Evolutionary conservation across 2,888 invertebrate genomes (phyloP).

Genomic region (Coremacera marginata): DNA sequence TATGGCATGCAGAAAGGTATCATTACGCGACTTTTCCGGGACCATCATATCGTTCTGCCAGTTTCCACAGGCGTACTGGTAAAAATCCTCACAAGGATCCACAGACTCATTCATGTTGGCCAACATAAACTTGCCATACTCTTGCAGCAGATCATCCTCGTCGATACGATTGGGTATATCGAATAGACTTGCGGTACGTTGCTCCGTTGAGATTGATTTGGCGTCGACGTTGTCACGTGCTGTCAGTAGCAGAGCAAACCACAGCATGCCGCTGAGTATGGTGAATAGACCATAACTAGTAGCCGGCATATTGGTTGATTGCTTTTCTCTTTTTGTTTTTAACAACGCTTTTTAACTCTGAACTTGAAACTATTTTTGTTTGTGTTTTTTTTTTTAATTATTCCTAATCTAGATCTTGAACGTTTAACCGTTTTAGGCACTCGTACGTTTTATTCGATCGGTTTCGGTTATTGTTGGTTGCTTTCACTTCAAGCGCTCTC

Average conservation of each 20-base stretch:
- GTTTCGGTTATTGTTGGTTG: neutral
- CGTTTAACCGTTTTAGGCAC: neutral
- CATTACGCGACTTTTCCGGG: constrained; percentile 52
- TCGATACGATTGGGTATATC: constrained; percentile 52
- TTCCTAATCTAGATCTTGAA: neutral
- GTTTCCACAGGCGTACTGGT: constrained; percentile 62
- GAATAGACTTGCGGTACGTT: constrained; percentile 46
- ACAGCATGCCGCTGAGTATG: constrained; percentile 46
- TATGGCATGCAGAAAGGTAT: constrained; percentile 58
- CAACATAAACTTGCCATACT: constrained; percentile 57
- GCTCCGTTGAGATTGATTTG: neutral
- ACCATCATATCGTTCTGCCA: constrained; percentile 57
- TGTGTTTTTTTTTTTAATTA: constrained; percentile 19
- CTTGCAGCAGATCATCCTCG: constrained; percentile 57
- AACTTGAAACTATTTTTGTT: neutral
- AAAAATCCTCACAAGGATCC: constrained; percentile 65
- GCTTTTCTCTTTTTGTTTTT: constrained; percentile 33
- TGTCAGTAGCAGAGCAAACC: neutral
- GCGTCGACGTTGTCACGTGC: constrained; percentile 16
- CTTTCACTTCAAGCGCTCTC: constrained; percentile 44
- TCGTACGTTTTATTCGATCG: constrained; percentile 11
- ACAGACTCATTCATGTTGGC: constrained; percentile 59
- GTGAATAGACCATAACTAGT: constrained; percentile 49
- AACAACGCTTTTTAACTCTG: neutral
- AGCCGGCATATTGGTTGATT: constrained; percentile 33